Conservation (phyloP, 1,140 invertebrate species). For the Trissolcus basalis region DNA sequence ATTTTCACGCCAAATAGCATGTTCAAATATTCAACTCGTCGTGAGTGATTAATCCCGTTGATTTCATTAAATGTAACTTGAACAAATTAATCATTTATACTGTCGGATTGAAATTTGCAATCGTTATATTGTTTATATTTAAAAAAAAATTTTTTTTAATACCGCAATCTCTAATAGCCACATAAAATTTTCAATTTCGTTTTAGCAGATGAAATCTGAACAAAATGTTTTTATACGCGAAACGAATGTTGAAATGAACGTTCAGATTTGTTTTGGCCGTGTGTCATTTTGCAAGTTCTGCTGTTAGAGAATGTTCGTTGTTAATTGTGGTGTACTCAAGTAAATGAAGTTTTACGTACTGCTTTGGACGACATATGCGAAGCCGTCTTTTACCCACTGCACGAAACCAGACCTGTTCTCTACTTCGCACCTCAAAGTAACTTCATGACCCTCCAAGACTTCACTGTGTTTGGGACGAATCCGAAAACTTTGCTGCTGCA, state of each 20-base stretch:
- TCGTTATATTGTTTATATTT: too few species aligned
- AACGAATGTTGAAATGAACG: too few species aligned
- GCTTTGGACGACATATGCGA: conserved; percentile 85
- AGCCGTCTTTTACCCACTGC: conserved; percentile 97
- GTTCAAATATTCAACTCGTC: too few species aligned
- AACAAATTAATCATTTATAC: too few species aligned
- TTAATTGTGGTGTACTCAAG: not conserved
- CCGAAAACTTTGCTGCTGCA: conserved; percentile 85
- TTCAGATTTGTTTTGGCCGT: not conserved
- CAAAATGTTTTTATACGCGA: not conserved
- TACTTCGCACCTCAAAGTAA: conserved; percentile 89
- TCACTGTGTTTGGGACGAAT: conserved; percentile 85
- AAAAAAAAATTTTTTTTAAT: too few species aligned
- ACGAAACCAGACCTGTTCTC: conserved; percentile 88
- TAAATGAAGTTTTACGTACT: conserved; percentile 65
- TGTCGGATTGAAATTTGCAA: too few species aligned
- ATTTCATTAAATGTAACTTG: too few species aligned
- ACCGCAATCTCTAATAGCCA: not conserved
- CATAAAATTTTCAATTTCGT: too few species aligned
- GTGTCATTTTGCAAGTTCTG: not conserved
- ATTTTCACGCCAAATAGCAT: too few species aligned
- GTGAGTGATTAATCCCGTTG: too few species aligned
- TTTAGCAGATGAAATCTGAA: too few species aligned
- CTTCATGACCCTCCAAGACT: conserved; percentile 88
- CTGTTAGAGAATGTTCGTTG: conserved; percentile 1